phyloP scores from a whole-genome alignment of 2,113 vertebrate genomes.

The Neoarius graeffei region DNA sequence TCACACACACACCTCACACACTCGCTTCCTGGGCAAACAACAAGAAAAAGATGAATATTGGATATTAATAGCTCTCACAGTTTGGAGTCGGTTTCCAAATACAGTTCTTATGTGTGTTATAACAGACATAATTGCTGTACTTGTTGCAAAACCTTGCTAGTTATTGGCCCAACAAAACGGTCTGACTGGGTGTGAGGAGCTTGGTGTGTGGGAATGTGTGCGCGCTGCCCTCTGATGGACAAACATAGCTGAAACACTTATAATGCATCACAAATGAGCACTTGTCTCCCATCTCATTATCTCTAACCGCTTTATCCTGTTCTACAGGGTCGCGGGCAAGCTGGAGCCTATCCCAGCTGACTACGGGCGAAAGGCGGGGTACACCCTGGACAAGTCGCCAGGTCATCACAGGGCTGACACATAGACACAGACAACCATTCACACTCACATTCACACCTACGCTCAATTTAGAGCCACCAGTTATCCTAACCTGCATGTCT shows the following conservation, averaged over 20 bases:
- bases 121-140: neutral
- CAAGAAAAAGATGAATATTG: too few relatives aligned
- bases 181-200: neutral
- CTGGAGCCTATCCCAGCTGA: too few relatives aligned
- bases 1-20: conserved; percentile 7
- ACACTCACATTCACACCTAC: too few relatives aligned
- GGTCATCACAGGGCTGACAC: too few relatives aligned
- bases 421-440: too few relatives aligned
- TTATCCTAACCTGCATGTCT: too few relatives aligned
- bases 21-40: neutral
- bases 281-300: neutral
- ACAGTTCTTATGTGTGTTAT: neutral
- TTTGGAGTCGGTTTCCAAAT: neutral
- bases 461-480: too few relatives aligned
- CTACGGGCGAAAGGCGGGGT: too few relatives aligned
- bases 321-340: too few relatives aligned
- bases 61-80: conserved; percentile 2
- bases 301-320: too few relatives aligned
- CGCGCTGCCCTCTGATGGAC: conserved; percentile 65
- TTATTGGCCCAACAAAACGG: neutral
- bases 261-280: neutral
- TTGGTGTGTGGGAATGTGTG: neutral
- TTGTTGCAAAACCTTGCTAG: neutral
- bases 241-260: neutral
- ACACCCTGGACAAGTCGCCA: too few relatives aligned